These are phyloP conservation scores for Conomelus anceps DNA, from an alignment of 2,888 invertebrate species.

Conservation along the genomic window DNA sequence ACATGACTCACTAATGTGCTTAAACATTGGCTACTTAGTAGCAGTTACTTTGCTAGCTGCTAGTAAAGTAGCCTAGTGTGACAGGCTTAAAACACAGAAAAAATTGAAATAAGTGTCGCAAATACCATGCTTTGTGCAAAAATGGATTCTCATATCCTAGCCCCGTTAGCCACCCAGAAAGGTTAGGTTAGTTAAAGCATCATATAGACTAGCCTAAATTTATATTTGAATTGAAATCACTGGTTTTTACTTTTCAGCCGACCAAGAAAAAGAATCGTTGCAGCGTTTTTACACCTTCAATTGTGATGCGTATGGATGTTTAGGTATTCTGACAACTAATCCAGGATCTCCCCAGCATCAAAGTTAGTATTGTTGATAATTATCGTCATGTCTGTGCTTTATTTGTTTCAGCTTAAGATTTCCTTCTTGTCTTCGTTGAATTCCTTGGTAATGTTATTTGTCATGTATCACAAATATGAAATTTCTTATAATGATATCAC, in stretches of 20 bases:
- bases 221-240: no score
- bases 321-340: slow-evolving; percentile 87
- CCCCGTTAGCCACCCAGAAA: no score
- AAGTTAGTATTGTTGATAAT: slow-evolving; percentile 19
- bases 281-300: slow-evolving; percentile 84
- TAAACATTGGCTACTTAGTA: slow-evolving; percentile 1
- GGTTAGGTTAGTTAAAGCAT: no score
- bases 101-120: no score
- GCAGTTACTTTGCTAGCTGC: slow-evolving; percentile 17
- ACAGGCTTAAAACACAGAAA: no score
- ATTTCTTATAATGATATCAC: no score
- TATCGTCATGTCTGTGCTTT: slow-evolving; percentile 16
- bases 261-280: slow-evolving; percentile 84
- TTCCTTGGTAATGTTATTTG: no score
- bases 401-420: no score
- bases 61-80: slow-evolving; percentile 20
- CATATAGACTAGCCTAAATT: no score
- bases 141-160: slow-evolving; percentile 13
- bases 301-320: slow-evolving; percentile 89
- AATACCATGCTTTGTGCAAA: neutral
- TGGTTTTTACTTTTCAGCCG: slow-evolving; percentile 48
- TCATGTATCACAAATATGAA: no score
- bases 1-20: slow-evolving; percentile 16
- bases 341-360: no score
- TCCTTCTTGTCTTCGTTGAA: no score